Base-by-base conservation (phyloP, 2,888 invertebrate species). In the Acanthosepion pharaonis region DNA sequence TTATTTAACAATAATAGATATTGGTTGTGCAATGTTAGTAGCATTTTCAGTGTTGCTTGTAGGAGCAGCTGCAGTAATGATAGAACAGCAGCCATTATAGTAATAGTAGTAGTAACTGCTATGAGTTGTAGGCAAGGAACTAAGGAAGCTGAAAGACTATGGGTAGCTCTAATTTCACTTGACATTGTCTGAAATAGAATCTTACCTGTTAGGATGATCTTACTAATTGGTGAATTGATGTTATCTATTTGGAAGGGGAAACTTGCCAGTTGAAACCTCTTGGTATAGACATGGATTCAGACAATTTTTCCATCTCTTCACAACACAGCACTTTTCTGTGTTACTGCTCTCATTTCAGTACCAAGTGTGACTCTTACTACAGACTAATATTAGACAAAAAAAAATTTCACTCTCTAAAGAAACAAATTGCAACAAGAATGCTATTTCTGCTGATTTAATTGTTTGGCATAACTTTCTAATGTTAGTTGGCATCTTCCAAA, bases 11-110 rank as follows among this genome's bases (percentile, higher is more conserved):
- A n/a, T 78, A 78, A 78, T 78, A n/a, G n/a, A 33, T 78, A 78
- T 78, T 78, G n/a, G 78, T n/a, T 33, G 78, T 78, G n/a, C n/a
- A n/a, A 78, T 78, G 78, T 78, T 78, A 78, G 78, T 78, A 78
- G 78, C 3, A 78, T 78, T 78, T 78, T 78, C 78, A 78, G 33
- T 78, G n/a, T n/a, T 78, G 15, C 33, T 78, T 28, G 78, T 78
- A n/a, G 78, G n/a, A 78, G 78, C n/a, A 28, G 78, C 78, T 78
- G 78, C 78, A 78, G 78, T 78, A 15, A n/a, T 78, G 78, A 78
- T 15, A 78, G n/a, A 78, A 15, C n/a, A n/a, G 11, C n/a, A 78
- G n/a, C 33, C 15, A 78, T n/a, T n/a, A 28, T 64, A 64, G 64
- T 64, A 64, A 28, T 64, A 78, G 78, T 78, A 33, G 78, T 78